Evolutionary conservation across 2,888 invertebrate species (phyloP).

Genomic region (Rhaphigaster nebulosa): DNA sequence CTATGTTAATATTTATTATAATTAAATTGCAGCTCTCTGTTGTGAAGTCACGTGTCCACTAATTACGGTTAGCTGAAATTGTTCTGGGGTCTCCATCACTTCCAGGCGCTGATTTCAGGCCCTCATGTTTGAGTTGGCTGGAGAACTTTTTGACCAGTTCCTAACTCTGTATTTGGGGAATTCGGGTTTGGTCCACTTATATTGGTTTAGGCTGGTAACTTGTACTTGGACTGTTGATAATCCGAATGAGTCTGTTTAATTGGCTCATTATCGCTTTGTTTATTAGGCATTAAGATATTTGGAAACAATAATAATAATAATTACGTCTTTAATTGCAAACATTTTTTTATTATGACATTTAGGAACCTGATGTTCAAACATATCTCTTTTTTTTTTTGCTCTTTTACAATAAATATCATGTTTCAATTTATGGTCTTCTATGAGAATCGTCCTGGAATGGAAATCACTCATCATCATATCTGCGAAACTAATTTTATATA

Average conservation of each 20-base stretch:
- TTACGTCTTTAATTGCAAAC: neutral
- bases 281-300: neutral
- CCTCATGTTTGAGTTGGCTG: neutral
- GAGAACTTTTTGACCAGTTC: neutral
- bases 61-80: neutral
- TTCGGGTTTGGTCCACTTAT: neutral
- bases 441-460: too few species aligned
- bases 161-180: neutral
- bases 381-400: too few species aligned
- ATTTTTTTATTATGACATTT: too few species aligned
- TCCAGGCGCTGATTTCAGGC: slow-evolving; percentile 15
- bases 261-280: neutral
- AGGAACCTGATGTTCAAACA: too few species aligned
- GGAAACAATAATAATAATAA: neutral
- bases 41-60: neutral
- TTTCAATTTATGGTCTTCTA: too few species aligned
- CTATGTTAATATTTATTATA: neutral
- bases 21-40: neutral
- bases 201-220: slow-evolving; percentile 5
- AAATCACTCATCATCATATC: too few species aligned
- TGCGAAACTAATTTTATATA: too few species aligned
- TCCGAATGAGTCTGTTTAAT: neutral
- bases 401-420: too few species aligned
- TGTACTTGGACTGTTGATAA: neutral
- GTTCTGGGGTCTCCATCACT: neutral